phyloP scores from a whole-genome alignment of 2,797 vertebrate genomes.

The Podarcis lilfordi region DNA sequence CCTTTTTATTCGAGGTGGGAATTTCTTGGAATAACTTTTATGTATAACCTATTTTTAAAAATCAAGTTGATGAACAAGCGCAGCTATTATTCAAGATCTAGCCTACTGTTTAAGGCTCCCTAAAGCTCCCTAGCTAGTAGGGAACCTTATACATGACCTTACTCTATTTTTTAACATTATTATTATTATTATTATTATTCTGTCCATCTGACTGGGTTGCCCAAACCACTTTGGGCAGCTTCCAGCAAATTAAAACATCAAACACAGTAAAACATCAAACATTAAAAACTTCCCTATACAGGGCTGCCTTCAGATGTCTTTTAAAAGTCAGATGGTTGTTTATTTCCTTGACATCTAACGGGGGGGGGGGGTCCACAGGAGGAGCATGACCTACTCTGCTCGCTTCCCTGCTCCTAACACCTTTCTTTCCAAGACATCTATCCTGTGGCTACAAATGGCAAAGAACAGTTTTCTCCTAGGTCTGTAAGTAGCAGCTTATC shows the following conservation, averaged over 20 bases:
- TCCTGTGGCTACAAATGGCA: not conserved
- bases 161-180: not conserved
- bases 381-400: too few relatives aligned
- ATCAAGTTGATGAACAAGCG: not conserved
- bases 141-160: not conserved
- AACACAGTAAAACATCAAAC: too few relatives aligned
- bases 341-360: too few relatives aligned
- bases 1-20: not conserved
- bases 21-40: not conserved
- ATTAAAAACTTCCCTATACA: too few relatives aligned
- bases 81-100: not conserved
- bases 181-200: too few relatives aligned
- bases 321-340: too few relatives aligned
- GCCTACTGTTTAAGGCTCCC: too few relatives aligned
- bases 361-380: too few relatives aligned
- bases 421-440: not conserved
- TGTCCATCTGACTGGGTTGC: too few relatives aligned
- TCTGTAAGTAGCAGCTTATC: not conserved
- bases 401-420: fast-evolving
- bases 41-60: not conserved
- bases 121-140: not conserved
- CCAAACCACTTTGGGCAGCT: too few relatives aligned
- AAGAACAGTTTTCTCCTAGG: not conserved
- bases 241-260: too few relatives aligned
- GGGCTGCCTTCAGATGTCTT: too few relatives aligned